Conservation (phyloP, 2,113 vertebrate species). For the Caloenas nicobarica region DNA sequence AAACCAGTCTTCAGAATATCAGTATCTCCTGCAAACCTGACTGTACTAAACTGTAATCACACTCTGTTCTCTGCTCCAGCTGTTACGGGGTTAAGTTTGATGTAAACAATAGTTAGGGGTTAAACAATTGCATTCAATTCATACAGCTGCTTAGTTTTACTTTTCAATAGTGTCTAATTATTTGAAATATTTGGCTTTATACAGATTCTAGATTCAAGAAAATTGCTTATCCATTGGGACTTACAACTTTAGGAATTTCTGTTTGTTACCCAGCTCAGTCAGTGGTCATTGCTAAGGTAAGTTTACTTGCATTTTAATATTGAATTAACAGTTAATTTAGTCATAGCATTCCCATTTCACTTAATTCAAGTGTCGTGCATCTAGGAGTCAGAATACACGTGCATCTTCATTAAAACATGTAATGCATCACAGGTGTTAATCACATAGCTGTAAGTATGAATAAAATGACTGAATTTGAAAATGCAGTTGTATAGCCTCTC, state of each 20-base stretch:
- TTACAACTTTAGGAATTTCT: conserved; percentile 80
- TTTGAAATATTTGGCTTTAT: conserved; percentile 34
- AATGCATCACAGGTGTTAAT: not conserved
- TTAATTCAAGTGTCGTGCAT: not conserved
- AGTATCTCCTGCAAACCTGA: not conserved
- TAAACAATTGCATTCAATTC: not conserved
- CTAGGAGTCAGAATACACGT: not conserved
- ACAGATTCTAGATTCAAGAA: conserved; percentile 86
- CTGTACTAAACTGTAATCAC: not conserved
- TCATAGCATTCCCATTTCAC: not conserved
- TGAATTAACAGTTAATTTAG: not conserved
- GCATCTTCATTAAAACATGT: not conserved
- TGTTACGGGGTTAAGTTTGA: not conserved
- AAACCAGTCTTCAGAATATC: not conserved
- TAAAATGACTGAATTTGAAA: not conserved
- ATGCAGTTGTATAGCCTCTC: not conserved
- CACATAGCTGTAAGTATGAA: not conserved
- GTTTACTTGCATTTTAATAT: not conserved
- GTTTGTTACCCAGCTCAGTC: conserved; percentile 88
- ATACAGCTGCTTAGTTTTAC: not conserved
- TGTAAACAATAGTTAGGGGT: not conserved
- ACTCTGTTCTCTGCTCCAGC: not conserved
- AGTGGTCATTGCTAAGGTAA: conserved; percentile 86
- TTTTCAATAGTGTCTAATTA: not conserved
- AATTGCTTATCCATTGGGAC: conserved; percentile 79